phyloP scores from a whole-genome alignment of 2,888 invertebrate genomes.

The Carabus problematicus region DNA sequence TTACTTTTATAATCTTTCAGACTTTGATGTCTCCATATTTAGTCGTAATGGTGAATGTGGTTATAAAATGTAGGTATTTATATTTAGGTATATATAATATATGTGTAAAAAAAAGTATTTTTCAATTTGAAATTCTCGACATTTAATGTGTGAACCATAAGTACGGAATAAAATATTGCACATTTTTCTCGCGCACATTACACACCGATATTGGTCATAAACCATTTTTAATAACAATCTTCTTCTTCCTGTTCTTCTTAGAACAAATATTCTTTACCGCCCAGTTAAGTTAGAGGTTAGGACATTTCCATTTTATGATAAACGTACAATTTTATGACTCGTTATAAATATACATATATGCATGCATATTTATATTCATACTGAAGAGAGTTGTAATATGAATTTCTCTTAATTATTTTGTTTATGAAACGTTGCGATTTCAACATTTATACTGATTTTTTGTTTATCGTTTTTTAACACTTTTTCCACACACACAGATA shows the following conservation, averaged over 20 bases:
- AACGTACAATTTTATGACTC: constrained; percentile 5
- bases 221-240: constrained; percentile 29
- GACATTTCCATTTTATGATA: constrained; percentile 9
- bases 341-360: constrained; percentile 1
- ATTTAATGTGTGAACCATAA: constrained; percentile 19
- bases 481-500: not conserved
- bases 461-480: constrained; percentile 2
- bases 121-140: constrained; percentile 7
- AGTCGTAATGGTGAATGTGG: not conserved
- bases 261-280: too few species aligned
- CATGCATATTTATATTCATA: not conserved
- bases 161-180: constrained; percentile 28
- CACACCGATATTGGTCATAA: constrained; percentile 29
- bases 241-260: constrained; percentile 1
- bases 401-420: constrained; percentile 33
- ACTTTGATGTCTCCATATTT: not conserved
- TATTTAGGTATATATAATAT: not conserved
- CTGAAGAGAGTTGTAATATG: constrained; percentile 14
- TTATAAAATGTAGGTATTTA: not conserved
- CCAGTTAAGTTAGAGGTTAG: not conserved
- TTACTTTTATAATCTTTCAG: not conserved
- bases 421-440: constrained; percentile 28
- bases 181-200: constrained; percentile 26
- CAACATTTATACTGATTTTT: constrained; percentile 18
- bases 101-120: constrained; percentile 10